Evolutionary conservation across 2,888 invertebrate genomes (phyloP), one percentile per base, ranked within the genome.

Genomic region (Heliconius charithonia): DNA sequence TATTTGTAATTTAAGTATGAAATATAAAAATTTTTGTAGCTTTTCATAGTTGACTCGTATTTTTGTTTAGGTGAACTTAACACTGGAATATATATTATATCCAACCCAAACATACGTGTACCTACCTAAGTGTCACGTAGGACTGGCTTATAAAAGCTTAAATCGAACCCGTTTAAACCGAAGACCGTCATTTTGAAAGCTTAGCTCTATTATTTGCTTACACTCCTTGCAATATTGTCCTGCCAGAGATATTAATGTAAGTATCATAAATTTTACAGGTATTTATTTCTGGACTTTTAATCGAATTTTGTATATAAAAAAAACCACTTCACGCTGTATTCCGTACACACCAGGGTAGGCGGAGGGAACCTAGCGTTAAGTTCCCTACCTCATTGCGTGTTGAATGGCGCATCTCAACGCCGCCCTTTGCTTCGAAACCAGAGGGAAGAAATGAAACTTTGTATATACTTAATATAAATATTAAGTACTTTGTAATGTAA

Each of bases 131-230:
- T 27, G 29, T 32, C 13, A 7, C 75, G 71, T 72, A 74, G 76
- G 79, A 78, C 66, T 79, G 62, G 79, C 82, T 80, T 82, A 79
- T 71, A 62, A 76, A 77, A 75, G 80, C 80, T 81, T 79, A 79
- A 51, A 51, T 51, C 51, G 76, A 79, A 73, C 81, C 75, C 76
- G 63, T 79, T 79, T 75, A 71, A 71, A 79, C 79, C 76, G 76
- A 77, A 80, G 76, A 82, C 82, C 82, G 79, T 82, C 79, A 81
- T 82, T 82, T 79, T 51, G 77, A 77, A 79, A 82, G 82, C 82
- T 81, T 79, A 82, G 76, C 72, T 65, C 65, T 75, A 76, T 77
- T 81, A 79, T 82, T 81, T 80, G 79, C 80, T 81, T 80, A 79
- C 80, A 77, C 71, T 77, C 75, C 77, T 76, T 51, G 75, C 66